phyloP scores from a whole-genome alignment of 2,113 vertebrate genomes.

The Sinosuthora webbiana region DNA sequence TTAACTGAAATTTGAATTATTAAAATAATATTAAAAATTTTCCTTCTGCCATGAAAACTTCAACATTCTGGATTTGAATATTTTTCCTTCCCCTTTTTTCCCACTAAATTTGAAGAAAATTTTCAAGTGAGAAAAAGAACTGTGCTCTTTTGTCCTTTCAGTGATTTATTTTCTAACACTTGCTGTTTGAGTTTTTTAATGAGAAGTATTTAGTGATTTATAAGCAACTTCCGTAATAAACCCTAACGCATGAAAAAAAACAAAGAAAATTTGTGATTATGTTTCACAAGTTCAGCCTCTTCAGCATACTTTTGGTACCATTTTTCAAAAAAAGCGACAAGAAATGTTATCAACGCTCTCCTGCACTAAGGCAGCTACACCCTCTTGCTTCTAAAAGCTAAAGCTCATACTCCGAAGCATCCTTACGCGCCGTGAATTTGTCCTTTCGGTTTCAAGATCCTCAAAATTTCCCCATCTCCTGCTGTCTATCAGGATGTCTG shows the following conservation, averaged over 20 bases:
- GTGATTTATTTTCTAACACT: background rate
- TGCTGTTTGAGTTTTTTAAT: background rate
- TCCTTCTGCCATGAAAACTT: background rate
- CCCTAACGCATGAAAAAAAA: background rate
- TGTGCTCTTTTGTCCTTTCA: background rate
- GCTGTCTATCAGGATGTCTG: background rate
- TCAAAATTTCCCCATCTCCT: background rate
- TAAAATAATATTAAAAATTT: background rate
- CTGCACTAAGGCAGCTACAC: background rate
- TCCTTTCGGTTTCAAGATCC: background rate
- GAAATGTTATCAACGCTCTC: background rate
- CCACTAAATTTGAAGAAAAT: background rate
- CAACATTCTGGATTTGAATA: background rate
- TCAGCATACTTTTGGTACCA: background rate
- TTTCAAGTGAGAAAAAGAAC: background rate
- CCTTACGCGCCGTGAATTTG: background rate
- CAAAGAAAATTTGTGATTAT: background rate
- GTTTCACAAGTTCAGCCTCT: background rate
- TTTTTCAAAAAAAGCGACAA: background rate
- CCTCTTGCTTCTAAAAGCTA: background rate
- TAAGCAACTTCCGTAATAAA: background rate
- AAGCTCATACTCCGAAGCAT: background rate
- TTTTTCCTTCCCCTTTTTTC: background rate
- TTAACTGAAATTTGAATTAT: background rate
- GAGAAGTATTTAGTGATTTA: background rate